These are phyloP conservation scores for Drosophila bocqueti DNA, from an alignment of 1,140 invertebrate species.

Conservation along the genomic window DNA sequence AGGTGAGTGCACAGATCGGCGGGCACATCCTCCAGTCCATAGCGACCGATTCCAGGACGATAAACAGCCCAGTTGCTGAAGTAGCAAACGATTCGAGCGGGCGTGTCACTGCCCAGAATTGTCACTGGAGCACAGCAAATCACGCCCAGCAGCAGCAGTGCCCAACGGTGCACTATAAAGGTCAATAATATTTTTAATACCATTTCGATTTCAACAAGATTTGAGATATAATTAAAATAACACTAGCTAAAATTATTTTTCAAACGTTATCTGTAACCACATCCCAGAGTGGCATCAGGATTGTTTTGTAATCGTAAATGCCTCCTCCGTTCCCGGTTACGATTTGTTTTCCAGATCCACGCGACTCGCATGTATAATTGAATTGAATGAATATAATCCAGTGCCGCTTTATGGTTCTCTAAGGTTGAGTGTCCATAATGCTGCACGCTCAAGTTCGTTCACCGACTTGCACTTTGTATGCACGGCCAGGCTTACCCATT, in stretches of 20 bases:
- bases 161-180: slow-evolving; percentile 41
- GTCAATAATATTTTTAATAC: too few species aligned
- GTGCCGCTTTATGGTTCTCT: slow-evolving; percentile 48
- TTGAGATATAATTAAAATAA: not conserved
- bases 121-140: slow-evolving; percentile 23
- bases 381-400: slow-evolving; percentile 1
- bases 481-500: slow-evolving; percentile 74
- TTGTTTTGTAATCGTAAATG: slow-evolving; percentile 24
- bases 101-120: slow-evolving; percentile 47
- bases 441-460: slow-evolving; percentile 67
- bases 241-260: not conserved
- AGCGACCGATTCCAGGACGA: slow-evolving; percentile 91
- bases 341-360: slow-evolving; percentile 60
- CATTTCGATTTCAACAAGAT: not conserved
- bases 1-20: slow-evolving; percentile 93
- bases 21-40: slow-evolving; percentile 93
- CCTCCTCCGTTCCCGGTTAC: slow-evolving; percentile 22
- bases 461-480: slow-evolving; percentile 72
- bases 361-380: slow-evolving; percentile 63
- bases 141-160: slow-evolving; percentile 48
- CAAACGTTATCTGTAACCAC: not conserved
- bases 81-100: slow-evolving; percentile 92
- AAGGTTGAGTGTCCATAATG: slow-evolving; percentile 77
- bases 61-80: slow-evolving; percentile 97
- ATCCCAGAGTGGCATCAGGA: too few species aligned